phyloP scores from a whole-genome alignment of 2,113 vertebrate genomes.

The Toxostoma redivivum region DNA sequence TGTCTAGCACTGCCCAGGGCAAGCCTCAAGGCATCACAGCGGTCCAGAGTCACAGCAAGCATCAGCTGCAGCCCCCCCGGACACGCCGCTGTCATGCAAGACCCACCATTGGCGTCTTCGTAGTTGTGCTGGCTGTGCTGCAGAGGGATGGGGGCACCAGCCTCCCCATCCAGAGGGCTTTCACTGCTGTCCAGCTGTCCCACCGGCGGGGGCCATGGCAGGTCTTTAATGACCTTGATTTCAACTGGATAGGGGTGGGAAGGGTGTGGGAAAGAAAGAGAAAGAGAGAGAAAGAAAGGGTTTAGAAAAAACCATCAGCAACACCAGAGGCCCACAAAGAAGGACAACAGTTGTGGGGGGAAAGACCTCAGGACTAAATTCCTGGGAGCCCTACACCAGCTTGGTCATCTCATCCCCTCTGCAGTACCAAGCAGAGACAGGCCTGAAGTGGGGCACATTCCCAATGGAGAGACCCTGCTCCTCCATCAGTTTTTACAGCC shows the following conservation, averaged over 20 bases:
- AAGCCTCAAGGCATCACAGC: background rate
- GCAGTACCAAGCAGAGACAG: background rate
- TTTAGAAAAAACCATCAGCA: conserved; percentile 37
- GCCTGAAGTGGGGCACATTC: background rate
- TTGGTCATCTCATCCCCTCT: background rate
- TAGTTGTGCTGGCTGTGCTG: conserved; percentile 62
- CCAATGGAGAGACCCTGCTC: background rate
- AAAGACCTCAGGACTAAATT: background rate
- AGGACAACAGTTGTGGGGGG: background rate
- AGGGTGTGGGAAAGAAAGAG: background rate
- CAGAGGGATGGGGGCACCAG: conserved; percentile 58
- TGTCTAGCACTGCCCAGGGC: background rate
- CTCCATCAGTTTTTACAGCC: background rate
- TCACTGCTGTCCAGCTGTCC: conserved; percentile 91
- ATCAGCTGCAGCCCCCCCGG: background rate
- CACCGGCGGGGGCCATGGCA: conserved; percentile 96
- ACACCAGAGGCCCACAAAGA: background rate
- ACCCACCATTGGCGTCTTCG: conserved; percentile 79
- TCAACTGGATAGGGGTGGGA: conserved; percentile 83
- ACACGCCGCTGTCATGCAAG: background rate
- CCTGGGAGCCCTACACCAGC: accelerated
- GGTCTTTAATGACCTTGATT: conserved; percentile 99
- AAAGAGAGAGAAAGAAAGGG: conserved; percentile 38
- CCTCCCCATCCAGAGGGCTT: conserved; percentile 78
- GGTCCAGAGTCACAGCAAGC: background rate